These are phyloP conservation scores for Andrena fulva DNA, from an alignment of 2,888 invertebrate species.

Conservation along the genomic window DNA sequence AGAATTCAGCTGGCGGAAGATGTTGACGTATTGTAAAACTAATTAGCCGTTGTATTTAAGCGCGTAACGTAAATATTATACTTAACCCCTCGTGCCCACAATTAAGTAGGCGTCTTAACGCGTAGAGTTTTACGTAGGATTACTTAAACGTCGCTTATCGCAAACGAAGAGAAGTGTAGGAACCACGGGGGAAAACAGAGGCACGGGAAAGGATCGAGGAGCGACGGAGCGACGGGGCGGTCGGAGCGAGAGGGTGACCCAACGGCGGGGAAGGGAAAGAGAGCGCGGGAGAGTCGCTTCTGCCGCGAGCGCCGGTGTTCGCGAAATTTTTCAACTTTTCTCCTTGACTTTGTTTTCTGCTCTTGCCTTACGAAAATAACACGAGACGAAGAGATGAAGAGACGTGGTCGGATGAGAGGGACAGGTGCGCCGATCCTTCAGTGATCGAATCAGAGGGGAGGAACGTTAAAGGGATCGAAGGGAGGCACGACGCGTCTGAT, in stretches of 20 bases:
- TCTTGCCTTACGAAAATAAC: conserved; percentile 51
- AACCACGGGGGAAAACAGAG: background rate
- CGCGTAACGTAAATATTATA: conserved; percentile 63
- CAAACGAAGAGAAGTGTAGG: conserved; percentile 39
- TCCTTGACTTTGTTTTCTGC: conserved; percentile 59
- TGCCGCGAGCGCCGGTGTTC: conserved; percentile 22
- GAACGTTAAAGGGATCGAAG: background rate
- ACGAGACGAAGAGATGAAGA: conserved; percentile 9
- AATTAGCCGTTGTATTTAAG: conserved; percentile 71
- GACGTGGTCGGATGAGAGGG: background rate
- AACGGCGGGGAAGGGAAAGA: background rate
- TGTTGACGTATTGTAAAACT: conserved; percentile 70
- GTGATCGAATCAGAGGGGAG: conserved; percentile 1
- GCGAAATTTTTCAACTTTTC: conserved; percentile 44
- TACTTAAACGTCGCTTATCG: conserved; percentile 67
- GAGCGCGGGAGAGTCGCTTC: conserved; percentile 13
- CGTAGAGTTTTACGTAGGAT: conserved; percentile 69
- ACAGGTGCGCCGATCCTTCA: conserved; percentile 3
- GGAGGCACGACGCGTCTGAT: conserved; percentile 8
- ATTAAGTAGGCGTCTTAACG: conserved; percentile 70
- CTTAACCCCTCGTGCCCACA: conserved; percentile 68
- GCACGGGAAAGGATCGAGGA: background rate
- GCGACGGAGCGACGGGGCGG: background rate
- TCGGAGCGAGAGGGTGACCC: background rate
- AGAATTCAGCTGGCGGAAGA: conserved; percentile 53